These are phyloP conservation scores for Acleris holmiana DNA, from an alignment of 2,888 invertebrate species.

Conservation along the genomic window DNA sequence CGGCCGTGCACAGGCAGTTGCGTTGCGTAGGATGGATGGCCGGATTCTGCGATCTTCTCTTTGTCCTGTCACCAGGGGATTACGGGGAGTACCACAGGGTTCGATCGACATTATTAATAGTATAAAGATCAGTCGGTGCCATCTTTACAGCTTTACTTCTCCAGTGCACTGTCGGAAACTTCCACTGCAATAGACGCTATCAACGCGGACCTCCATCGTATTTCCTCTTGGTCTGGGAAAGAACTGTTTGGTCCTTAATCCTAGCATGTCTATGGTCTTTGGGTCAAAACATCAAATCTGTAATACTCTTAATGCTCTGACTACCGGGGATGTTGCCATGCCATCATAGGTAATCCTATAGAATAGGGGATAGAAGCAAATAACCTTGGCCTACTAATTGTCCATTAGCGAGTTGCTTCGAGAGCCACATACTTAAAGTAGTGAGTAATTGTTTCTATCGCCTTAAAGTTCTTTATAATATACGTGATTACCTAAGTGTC, in stretches of 20 bases:
- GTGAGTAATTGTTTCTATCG: slow-evolving; percentile 30
- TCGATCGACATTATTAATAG: slow-evolving; percentile 28
- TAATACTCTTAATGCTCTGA: not conserved
- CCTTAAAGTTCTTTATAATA: slow-evolving; percentile 8
- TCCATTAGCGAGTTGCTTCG: slow-evolving; percentile 32
- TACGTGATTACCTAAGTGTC: slow-evolving; percentile 14
- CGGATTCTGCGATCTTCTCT: not conserved
- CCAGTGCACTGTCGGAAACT: slow-evolving; percentile 1
- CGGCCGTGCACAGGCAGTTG: no score
- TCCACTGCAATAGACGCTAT: not conserved
- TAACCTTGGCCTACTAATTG: slow-evolving; percentile 37
- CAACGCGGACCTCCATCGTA: slow-evolving; percentile 27
- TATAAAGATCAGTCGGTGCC: slow-evolving; percentile 28
- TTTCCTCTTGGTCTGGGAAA: slow-evolving; percentile 26
- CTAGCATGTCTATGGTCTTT: no score
- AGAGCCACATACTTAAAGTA: no score
- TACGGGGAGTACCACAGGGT: slow-evolving; percentile 35
- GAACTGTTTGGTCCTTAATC: slow-evolving; percentile 19
- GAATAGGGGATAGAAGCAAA: slow-evolving; percentile 32
- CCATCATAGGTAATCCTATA: slow-evolving; percentile 10
- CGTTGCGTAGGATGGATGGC: no score
- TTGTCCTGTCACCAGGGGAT: slow-evolving; percentile 1
- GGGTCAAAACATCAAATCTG: no score
- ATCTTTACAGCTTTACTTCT: slow-evolving; percentile 29
- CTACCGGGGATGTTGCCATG: not conserved